These are phyloP conservation scores for Allolobophora icterica DNA, from an alignment of 2,888 invertebrate genomes.

Conservation along the genomic window DNA sequence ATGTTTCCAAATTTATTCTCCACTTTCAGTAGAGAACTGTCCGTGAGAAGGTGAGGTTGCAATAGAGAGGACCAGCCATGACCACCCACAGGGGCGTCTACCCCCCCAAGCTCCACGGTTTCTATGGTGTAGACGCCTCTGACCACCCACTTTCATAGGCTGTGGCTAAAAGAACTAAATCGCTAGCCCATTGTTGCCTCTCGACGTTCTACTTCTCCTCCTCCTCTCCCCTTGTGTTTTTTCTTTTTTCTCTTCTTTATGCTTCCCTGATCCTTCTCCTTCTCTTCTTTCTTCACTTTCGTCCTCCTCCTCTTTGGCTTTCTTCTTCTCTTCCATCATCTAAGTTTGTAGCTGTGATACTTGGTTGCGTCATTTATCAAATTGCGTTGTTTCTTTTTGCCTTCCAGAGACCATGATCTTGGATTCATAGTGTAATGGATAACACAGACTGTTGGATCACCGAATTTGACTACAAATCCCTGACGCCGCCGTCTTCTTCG, in stretches of 20 bases:
- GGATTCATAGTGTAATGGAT: conserved; percentile 27
- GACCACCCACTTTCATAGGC: not conserved
- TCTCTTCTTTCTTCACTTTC: not conserved
- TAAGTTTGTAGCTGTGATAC: not conserved
- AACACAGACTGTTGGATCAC: conserved; percentile 29
- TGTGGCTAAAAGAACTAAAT: not conserved
- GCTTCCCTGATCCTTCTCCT: not conserved
- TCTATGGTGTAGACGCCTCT: no score
- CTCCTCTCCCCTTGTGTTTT: no score
- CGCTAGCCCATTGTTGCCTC: not conserved
- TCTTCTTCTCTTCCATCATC: not conserved
- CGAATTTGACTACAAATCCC: conserved; percentile 28
- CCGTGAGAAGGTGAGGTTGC: not conserved
- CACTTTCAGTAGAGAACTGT: no score
- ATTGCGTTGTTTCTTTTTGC: not conserved
- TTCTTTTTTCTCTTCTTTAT: no score
- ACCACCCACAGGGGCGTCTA: no score
- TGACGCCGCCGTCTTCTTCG: not conserved
- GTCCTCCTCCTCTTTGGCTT: not conserved
- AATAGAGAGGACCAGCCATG: no score
- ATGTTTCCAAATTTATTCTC: no score
- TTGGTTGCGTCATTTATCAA: not conserved
- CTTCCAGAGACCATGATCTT: conserved; percentile 20
- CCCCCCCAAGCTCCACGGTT: no score
- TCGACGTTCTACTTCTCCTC: not conserved